A percentile compares a stretch with the other conserved stretches of the same genome.
Evolutionary conservation across 2,113 vertebrate genomes (phyloP).

Genomic region (Myodes glareolus): DNA sequence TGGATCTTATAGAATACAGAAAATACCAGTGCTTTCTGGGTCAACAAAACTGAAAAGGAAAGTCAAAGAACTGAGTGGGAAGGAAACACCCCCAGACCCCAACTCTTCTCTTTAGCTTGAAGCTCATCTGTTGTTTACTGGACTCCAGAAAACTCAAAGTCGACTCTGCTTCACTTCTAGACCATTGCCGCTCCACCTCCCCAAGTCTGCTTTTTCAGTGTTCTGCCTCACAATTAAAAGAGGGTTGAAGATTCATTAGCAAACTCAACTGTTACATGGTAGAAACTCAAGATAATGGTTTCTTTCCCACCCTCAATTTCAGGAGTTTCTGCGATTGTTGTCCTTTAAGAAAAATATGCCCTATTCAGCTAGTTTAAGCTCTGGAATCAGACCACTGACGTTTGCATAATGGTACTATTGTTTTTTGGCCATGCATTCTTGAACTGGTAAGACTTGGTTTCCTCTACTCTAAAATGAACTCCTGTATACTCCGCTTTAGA

Average conservation of each 20-base stretch:
- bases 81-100: not conserved
- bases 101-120: not conserved
- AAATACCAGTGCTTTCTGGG: not conserved
- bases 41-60: conserved; percentile 41
- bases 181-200: not conserved
- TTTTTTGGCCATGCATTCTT: not conserved
- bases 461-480: conserved; percentile 18
- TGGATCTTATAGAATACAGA: not conserved
- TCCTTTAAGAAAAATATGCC: not conserved
- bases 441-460: conserved; percentile 23
- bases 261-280: not conserved
- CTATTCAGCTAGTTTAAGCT: not conserved
- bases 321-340: too few relatives aligned
- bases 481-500: not conserved
- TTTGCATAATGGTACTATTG: not conserved
- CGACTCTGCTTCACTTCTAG: not conserved
- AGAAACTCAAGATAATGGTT: not conserved
- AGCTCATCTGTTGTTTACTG: not conserved
- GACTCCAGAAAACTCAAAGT: not conserved
- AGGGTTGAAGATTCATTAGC: not conserved
- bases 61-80: not conserved
- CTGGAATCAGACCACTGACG: not conserved
- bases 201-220: not conserved
- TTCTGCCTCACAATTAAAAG: not conserved
- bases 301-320: not conserved